Evolutionary conservation across 1,140 invertebrate genomes (phyloP), one percentile per base, ranked within the genome.

Genomic region (Lordiphosa mommai): DNA sequence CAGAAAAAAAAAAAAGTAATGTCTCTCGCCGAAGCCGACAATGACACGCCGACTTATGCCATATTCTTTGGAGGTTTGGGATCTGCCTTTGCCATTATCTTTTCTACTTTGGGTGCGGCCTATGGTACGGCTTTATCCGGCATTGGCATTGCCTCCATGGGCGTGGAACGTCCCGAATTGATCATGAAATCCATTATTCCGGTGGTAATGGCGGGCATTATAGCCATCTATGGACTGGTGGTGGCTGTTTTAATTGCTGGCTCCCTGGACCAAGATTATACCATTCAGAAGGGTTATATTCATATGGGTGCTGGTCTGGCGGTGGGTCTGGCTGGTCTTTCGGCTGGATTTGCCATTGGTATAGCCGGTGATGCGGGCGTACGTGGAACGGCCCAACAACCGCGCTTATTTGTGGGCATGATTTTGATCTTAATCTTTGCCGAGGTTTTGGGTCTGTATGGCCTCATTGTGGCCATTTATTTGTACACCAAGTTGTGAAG

Each of bases 371-470:
- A 98, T 86, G 95, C 96, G 30, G 97, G 96, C 74, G 96, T 98
- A 0, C 91, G 97, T 84, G 96, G 96, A 63, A 96, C 95, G 17
- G 96, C 96, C 23, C 96, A 97, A 86, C 97, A 98, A 87, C 96
- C 96, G 2, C 93, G 96, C 76, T 92, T 98, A 2, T 97, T 96
- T 90, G 95, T 98, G 36, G 97, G 97, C 76, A 98, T 98, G 97
- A 97, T 98, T 84, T 91, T 98, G 34, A 98, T 98, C 86, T 93
- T 98, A 66, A 98, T 98, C 91, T 98, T 98, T 90, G 96, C 96
- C 79, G 97, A 98, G 92, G 97, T 98, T 73, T 91, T 98, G 89
- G 97, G 96, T 91, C 93, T 98, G 10, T 98, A 98, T 87, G 96
- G 96, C 68, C 93, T 98, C 37, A 98, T 98, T 89, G 96, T 98